Percentiles rank a stretch among this genome's conserved stretches.
phyloP scores from a whole-genome alignment of 2,888 invertebrate genomes.

The Lepidocyrtinus sp. region DNA sequence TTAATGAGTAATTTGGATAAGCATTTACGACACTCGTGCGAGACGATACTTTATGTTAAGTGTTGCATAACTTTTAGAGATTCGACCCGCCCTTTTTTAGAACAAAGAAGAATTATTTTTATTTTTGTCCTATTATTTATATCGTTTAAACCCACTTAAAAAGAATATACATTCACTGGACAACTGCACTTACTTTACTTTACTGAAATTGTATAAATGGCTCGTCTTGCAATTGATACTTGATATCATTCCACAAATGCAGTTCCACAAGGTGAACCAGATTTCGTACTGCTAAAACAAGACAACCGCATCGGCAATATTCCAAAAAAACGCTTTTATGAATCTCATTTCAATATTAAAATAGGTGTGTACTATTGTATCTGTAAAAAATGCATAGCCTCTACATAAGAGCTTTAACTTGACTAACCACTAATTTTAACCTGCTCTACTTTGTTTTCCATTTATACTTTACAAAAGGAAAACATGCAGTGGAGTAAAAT shows the following conservation, averaged over 20 bases:
- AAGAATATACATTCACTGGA: too few species aligned
- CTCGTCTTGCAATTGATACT: background rate
- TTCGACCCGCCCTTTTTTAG: too few species aligned
- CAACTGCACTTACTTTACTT: too few species aligned
- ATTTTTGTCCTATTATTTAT: too few species aligned
- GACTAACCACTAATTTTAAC: background rate
- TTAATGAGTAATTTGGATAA: too few species aligned
- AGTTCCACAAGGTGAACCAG: constrained; percentile 56
- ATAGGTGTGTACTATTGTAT: constrained; percentile 12
- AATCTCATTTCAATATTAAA: constrained; percentile 33
- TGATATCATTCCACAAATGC: constrained; percentile 24
- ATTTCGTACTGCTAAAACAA: constrained; percentile 33
- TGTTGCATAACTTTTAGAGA: too few species aligned
- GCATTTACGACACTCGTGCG: background rate
- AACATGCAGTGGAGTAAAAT: background rate
- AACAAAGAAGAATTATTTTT: too few species aligned
- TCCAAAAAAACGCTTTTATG: constrained; percentile 30
- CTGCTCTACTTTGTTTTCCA: background rate
- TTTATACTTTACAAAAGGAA: background rate
- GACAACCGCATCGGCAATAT: background rate
- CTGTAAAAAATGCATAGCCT: background rate
- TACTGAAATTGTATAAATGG: too few species aligned
- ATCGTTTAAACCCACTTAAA: too few species aligned
- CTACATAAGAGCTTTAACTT: background rate
- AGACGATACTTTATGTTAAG: background rate